Base-by-base conservation (phyloP, 1,140 invertebrate species). In the Popillia japonica region DNA sequence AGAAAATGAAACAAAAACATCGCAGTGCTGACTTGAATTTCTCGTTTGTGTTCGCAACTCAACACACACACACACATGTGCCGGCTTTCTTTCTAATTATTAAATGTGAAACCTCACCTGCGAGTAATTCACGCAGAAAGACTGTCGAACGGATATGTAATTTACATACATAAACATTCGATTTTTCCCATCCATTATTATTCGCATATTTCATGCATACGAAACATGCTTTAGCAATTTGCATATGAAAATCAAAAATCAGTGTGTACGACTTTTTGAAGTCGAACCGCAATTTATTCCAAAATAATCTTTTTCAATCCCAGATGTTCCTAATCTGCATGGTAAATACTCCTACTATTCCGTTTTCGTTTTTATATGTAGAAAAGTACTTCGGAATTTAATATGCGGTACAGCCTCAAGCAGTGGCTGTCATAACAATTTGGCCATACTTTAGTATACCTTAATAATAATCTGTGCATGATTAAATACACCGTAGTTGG, bases 191-290 rank as follows among this genome's bases (percentile, higher is more conserved):
- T 22, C 20, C 61, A 68, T 68, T 55, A 17, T 17, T 55, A 55
- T 55, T 68, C 27, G 11, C 61, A 68, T 68, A 68, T 68, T 68
- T 68, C 61, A 10, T 68, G 20, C 61, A 68, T 27, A 23, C 61
- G 22, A 3, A 68, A 68, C 20, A 23, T 9, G 10, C 61, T 68
- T 27, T 68, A 68, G 27, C 23, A 68, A 68, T 68, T 68, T 68
- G 61, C 61, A 27, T 34, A 10, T 22, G 61, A 34, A 10, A 17
- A 4, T 68, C 8, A 55, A n/a, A 55, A 55, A 7, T 55, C 48
- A n/a, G 11, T 68, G 11, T 10, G 3, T 0, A 17, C 20, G 11
- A 23, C 8, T 9, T 68, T 68, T 68, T 68, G 8, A 22, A 14
- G 22, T 7, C 2, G 20, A 22, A 9, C 22, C 61, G 4, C 11